Evolutionary conservation across 30 jellyfish, hydroid and myxozoan genomes (phyloP), one percentile per base, ranked within the genome.

Genomic region (Catostylus mosaicus): DNA sequence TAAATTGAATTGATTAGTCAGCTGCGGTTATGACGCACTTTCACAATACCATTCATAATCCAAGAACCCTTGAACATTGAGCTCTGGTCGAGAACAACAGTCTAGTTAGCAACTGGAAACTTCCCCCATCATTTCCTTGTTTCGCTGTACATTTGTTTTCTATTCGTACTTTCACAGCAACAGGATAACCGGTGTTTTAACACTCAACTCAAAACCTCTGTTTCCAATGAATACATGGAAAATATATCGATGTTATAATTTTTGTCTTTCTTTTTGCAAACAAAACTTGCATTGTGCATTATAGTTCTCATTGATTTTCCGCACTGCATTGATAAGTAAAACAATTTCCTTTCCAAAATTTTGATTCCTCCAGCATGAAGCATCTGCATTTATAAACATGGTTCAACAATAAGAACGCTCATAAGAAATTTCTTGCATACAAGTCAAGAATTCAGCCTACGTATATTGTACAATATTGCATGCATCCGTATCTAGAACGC

Each of bases 141-240:
- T 75, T 30, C 86, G 16, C 86, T 46, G 86, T 75, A 33, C 43
- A 38, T 35, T 16, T 75, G 86, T 75, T 75, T 75, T 75, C 67
- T 33, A 34, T 23, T 52, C 60, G 30, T 24, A 75, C 32, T 26
- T 75, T 75, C 86, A 50, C 86, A 75, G 76, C 86, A 30, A 52
- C 76, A 33, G 76, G 86, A 75, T 75, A 75, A 75, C 86, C 86
- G 86, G 86, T 11, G 46, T 45, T 51, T 45, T 33, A 35, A 73
- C 30, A 40, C 26, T 35, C 74, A 20, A 24, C 74, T 61, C 26
- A 26, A 61, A 31, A 27, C 46, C 38, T 61, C 38, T 61, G 23
- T 35, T 24, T 23, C 74, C 16, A 61, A 61, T 61, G 33, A 26
- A 40, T 40, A 14, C 11, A 40, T 5, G 11, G 54, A 40, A 40